Conservation (phyloP, 2,113 vertebrate species). For the Ariopsis seemanni region DNA sequence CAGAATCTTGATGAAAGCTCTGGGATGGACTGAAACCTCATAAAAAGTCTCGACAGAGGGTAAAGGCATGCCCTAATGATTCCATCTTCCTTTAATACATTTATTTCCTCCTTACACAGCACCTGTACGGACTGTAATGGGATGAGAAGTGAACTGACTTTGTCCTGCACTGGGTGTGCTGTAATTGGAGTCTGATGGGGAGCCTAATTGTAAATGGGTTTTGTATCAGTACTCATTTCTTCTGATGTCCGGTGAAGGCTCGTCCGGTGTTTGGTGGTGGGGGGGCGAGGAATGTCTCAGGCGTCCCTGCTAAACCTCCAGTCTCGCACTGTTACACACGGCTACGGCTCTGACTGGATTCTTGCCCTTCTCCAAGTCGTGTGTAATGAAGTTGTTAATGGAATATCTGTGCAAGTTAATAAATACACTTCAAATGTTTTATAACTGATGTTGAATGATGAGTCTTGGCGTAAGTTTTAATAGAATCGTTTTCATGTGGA, state of each 20-base stretch:
- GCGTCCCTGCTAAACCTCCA: not conserved
- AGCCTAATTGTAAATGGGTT: slow-evolving; percentile 53
- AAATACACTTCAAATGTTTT: not conserved
- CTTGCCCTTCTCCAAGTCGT: not conserved
- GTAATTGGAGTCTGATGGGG: slow-evolving; percentile 46
- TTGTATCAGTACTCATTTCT: slow-evolving; percentile 46
- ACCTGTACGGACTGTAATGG: slow-evolving; percentile 34
- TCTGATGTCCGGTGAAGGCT: slow-evolving; percentile 38
- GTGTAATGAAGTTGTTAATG: slow-evolving; percentile 16
- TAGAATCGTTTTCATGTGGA: not conserved
- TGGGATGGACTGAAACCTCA: slow-evolving; percentile 5
- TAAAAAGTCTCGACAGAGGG: not conserved
- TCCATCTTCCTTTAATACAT: slow-evolving; percentile 42
- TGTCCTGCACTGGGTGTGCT: not conserved
- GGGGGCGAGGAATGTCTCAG: not conserved
- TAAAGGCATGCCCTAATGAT: slow-evolving; percentile 32
- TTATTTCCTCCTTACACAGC: slow-evolving; percentile 20
- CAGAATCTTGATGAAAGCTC: not conserved
- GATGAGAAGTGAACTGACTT: slow-evolving; percentile 36
- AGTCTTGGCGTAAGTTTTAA: not conserved
- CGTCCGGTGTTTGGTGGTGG: not conserved
- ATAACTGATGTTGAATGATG: not conserved
- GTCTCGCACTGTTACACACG: not conserved
- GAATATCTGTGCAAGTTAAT: not conserved
- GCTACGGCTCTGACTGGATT: not conserved